Evolutionary conservation across 2,888 invertebrate species (phyloP).

Genomic region (Nebria salina): DNA sequence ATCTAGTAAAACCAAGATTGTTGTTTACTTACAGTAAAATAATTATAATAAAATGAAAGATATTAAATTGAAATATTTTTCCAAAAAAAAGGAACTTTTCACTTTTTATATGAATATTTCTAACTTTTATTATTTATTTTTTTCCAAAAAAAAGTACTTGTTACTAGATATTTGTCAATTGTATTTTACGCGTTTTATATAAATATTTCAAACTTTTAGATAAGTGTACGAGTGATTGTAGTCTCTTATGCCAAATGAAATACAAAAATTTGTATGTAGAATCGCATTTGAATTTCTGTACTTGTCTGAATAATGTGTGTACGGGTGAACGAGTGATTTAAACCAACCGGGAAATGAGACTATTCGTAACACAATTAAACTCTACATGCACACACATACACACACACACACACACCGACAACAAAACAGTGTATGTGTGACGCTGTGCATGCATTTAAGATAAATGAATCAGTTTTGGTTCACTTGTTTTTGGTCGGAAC

Average conservation of each 20-base stretch:
- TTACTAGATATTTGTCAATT: too few species aligned
- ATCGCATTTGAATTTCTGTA: background rate
- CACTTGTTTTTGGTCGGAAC: background rate
- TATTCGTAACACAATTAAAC: slow-evolving; percentile 14
- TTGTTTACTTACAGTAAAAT: background rate
- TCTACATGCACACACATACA: background rate
- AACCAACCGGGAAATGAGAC: background rate
- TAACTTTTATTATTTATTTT: too few species aligned
- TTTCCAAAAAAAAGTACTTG: too few species aligned
- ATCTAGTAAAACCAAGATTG: background rate
- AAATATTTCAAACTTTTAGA: too few species aligned
- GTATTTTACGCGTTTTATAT: too few species aligned
- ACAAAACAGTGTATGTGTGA: background rate
- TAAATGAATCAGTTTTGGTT: slow-evolving; percentile 17
- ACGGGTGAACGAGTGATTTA: background rate
- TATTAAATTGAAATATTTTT: too few species aligned
- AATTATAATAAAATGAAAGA: too few species aligned
- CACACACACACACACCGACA: background rate
- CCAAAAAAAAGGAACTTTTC: too few species aligned
- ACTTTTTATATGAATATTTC: too few species aligned
- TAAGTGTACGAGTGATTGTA: too few species aligned
- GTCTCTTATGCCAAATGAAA: background rate
- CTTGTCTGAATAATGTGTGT: background rate
- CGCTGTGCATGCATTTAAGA: slow-evolving; percentile 2
- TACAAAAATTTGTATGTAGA: background rate